A percentile compares a stretch with the other conserved stretches of the same genome.
These are phyloP conservation scores for Eupithecia subfuscata DNA, from an alignment of 2,888 invertebrate species.

Conservation along the genomic window DNA sequence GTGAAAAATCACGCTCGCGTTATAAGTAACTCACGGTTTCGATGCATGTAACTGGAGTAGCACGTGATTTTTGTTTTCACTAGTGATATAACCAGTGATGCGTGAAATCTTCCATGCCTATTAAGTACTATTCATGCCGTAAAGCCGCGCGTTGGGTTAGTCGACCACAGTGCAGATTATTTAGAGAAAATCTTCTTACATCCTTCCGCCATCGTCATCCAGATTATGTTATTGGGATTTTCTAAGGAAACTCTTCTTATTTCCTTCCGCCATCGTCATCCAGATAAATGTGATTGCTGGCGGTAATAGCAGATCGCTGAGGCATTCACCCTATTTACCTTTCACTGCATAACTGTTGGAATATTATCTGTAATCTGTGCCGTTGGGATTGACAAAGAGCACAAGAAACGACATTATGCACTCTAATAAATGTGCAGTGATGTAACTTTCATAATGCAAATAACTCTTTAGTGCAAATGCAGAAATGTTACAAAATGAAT, in stretches of 20 bases:
- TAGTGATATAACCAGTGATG: too few relatives aligned
- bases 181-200: neutral
- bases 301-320: neutral
- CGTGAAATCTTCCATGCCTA: too few relatives aligned
- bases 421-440: neutral
- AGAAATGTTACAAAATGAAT: neutral
- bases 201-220: neutral
- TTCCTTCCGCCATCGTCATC: neutral
- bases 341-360: neutral
- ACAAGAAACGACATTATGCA: slow-evolving; percentile 3
- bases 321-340: slow-evolving; percentile 4
- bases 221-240: neutral
- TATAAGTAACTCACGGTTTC: too few relatives aligned
- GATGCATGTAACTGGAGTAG: too few relatives aligned
- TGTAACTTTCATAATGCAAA: slow-evolving; percentile 3
- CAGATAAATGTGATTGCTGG: neutral
- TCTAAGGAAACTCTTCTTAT: neutral
- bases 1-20: too few relatives aligned
- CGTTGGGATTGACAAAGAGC: slow-evolving; percentile 1
- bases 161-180: too few relatives aligned
- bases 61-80: too few relatives aligned
- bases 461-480: neutral
- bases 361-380: neutral
- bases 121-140: too few relatives aligned
- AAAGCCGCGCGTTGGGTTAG: too few relatives aligned